Conservation (phyloP, 2,113 vertebrate genomes). For the Turdus rufiventris region DNA sequence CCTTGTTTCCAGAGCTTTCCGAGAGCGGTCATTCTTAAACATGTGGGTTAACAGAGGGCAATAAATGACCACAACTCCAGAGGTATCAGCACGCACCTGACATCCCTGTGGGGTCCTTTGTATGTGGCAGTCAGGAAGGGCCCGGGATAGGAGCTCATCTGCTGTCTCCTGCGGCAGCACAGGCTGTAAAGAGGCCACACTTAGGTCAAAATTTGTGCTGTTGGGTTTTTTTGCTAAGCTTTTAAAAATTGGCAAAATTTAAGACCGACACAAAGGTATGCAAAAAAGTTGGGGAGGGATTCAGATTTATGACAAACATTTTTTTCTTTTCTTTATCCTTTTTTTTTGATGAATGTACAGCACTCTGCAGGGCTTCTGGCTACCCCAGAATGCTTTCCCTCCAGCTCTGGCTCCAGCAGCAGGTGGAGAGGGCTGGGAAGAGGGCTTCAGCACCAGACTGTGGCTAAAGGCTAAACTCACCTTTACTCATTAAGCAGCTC, state of each 20-base stretch:
- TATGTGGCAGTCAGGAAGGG: neutral
- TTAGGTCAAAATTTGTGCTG: neutral
- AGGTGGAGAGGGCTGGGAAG: neutral
- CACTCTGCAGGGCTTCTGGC: neutral
- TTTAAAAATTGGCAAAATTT: neutral
- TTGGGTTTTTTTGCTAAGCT: neutral
- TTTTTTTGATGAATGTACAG: neutral
- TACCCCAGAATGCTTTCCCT: neutral
- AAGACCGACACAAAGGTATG: neutral
- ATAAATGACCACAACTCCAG: neutral
- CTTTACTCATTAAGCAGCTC: neutral
- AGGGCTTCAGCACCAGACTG: neutral
- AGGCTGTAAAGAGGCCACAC: neutral
- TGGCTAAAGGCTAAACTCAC: neutral
- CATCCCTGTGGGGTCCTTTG: neutral
- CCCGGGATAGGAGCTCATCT: neutral
- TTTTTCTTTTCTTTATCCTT: too few species aligned
- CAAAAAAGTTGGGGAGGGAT: neutral
- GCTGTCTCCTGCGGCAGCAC: rapidly evolving
- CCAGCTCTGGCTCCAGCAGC: neutral
- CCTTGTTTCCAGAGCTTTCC: slow-evolving; percentile 65
- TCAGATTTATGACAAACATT: neutral
- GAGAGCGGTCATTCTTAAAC: neutral
- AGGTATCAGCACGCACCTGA: rapidly evolving
- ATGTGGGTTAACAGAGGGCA: neutral